Evolutionary conservation across 2,113 vertebrate genomes (phyloP).

Genomic region (Theristicus caerulescens): DNA sequence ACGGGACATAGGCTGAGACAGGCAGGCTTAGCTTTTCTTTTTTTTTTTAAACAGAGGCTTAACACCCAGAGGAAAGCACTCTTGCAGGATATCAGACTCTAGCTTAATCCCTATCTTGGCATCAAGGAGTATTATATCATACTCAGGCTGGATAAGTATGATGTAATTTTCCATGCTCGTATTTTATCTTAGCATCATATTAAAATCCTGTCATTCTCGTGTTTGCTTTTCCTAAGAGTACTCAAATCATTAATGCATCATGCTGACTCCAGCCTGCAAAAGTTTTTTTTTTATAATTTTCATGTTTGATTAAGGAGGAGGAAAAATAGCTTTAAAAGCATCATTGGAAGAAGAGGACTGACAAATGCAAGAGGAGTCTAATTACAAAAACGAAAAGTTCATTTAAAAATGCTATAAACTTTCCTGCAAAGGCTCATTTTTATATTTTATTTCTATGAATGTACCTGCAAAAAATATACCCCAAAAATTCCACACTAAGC

Average conservation of each 20-base stretch:
- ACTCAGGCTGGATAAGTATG: background rate
- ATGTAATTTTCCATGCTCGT: constrained; percentile 49
- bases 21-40: background rate
- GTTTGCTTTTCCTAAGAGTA: background rate
- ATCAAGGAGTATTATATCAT: constrained; percentile 18
- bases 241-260: rapidly evolving
- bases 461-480: background rate
- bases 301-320: background rate
- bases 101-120: constrained; percentile 55
- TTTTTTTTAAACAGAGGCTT: background rate
- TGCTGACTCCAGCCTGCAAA: background rate
- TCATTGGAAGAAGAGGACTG: background rate
- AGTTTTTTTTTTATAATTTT: background rate
- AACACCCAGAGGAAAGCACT: constrained; percentile 34
- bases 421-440: background rate
- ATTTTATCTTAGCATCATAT: constrained; percentile 35
- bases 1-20: background rate
- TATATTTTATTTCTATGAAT: background rate
- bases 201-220: background rate
- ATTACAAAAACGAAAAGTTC: background rate
- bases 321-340: background rate
- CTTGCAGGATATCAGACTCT: constrained; percentile 25
- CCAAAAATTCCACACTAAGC: background rate
- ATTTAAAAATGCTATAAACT: background rate
- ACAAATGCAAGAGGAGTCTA: background rate